A percentile compares a stretch with the other conserved stretches of the same genome.
phyloP scores from a whole-genome alignment of 2,888 invertebrate species.

The Ornithoptera priamus region DNA sequence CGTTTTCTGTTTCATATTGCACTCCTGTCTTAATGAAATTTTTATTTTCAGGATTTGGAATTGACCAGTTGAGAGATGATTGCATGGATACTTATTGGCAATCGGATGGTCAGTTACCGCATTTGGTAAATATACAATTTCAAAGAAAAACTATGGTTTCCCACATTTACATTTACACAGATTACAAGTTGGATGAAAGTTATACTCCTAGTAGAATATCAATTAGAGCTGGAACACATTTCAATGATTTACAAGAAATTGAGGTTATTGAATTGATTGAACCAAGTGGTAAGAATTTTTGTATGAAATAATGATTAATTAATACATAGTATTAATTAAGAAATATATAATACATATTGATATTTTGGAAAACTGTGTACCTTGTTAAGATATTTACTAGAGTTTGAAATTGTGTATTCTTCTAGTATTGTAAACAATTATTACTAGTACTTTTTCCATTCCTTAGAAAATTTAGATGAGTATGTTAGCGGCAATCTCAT shows the following conservation, averaged over 20 bases:
- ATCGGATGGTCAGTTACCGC: conserved; percentile 98
- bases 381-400: too few species aligned
- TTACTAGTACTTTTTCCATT: too few species aligned
- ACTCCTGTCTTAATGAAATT: background rate
- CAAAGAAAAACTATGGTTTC: conserved; percentile 96
- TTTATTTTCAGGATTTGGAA: conserved; percentile 90
- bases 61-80: conserved; percentile 96
- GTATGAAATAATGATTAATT: background rate
- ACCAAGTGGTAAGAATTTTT: conserved; percentile 84
- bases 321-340: background rate
- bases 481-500: too few species aligned
- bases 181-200: conserved; percentile 98
- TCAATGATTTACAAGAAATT: conserved; percentile 97
- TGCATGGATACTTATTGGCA: conserved; percentile 99
- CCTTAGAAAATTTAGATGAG: too few species aligned
- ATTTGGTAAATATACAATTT: conserved; percentile 98
- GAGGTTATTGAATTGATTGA: conserved; percentile 96
- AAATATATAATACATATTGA: too few species aligned
- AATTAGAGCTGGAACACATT: conserved; percentile 95
- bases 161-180: conserved; percentile 97
- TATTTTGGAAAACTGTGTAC: too few species aligned
- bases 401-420: too few species aligned
- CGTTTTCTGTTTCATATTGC: background rate
- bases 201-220: conserved; percentile 98
- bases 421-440: too few species aligned